Percentiles rank a stretch among this genome's conserved stretches.
Evolutionary conservation across 2,888 invertebrate species (phyloP).

Genomic region (Ecliptopera silaceata): DNA sequence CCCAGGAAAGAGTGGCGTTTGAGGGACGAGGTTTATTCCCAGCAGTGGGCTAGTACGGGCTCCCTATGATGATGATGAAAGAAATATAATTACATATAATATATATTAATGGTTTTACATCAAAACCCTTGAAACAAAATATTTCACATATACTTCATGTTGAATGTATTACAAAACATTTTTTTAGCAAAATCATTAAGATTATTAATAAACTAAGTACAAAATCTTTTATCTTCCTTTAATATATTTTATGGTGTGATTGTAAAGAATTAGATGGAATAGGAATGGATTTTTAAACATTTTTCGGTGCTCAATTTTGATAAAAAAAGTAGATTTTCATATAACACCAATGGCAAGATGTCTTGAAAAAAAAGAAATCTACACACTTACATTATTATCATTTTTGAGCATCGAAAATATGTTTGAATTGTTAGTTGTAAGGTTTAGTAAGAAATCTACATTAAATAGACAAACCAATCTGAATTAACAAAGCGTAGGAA

Average conservation of each 20-base stretch:
- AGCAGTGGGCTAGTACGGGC: no score
- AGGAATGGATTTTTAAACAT: constrained; percentile 1
- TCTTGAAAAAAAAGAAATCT: background rate
- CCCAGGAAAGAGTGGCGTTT: no score
- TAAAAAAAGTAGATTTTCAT: no score
- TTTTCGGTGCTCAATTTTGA: constrained; percentile 17
- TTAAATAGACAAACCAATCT: constrained; percentile 24
- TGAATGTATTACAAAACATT: no score
- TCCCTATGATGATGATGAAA: no score
- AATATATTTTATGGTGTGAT: constrained; percentile 15
- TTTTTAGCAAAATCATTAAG: background rate
- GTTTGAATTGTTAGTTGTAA: constrained; percentile 57
- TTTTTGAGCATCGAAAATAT: constrained; percentile 51
- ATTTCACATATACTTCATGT: no score
- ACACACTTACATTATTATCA: background rate
- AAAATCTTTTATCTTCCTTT: constrained; percentile 27
- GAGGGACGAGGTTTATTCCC: no score
- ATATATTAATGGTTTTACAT: no score
- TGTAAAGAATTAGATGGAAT: constrained; percentile 11
- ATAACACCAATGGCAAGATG: no score
- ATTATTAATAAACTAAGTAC: constrained; percentile 1
- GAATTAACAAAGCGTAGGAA: no score
- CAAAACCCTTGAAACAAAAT: no score
- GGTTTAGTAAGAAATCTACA: constrained; percentile 51
- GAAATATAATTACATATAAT: no score